Conservation (phyloP, 2,888 invertebrate species). For the Pterostichus madidus region DNA sequence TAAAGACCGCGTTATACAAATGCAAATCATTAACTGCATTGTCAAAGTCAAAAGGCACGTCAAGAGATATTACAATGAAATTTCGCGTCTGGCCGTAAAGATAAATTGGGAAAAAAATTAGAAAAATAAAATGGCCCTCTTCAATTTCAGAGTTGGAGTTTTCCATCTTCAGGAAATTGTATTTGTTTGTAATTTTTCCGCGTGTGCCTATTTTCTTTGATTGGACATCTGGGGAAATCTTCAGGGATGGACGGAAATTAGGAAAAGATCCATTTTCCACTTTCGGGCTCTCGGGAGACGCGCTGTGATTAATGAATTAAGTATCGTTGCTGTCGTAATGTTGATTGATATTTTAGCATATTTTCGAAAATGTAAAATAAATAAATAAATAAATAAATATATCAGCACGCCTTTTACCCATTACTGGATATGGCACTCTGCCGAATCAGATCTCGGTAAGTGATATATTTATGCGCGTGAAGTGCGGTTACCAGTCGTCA, state of each 20-base stretch:
- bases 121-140: not conserved
- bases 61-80: not conserved
- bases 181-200: slow-evolving; percentile 36
- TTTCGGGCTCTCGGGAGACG: not conserved
- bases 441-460: too few relatives aligned
- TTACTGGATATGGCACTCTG: too few relatives aligned
- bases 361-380: not conserved
- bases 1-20: slow-evolving; percentile 21
- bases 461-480: too few relatives aligned
- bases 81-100: not conserved
- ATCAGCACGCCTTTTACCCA: too few relatives aligned
- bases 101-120: slow-evolving; percentile 30
- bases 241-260: slow-evolving; percentile 31
- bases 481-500: too few relatives aligned
- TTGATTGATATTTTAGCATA: slow-evolving; percentile 32
- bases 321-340: slow-evolving; percentile 6
- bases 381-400: too few relatives aligned
- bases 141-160: slow-evolving; percentile 3
- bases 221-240: slow-evolving; percentile 35
- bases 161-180: not conserved
- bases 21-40: not conserved
- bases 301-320: slow-evolving; percentile 41
- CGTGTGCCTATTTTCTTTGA: slow-evolving; percentile 37
- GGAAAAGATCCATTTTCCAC: slow-evolving; percentile 31
- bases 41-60: slow-evolving; percentile 5